Conservation (phyloP, 2,113 vertebrate species). For the Aythya baeri region DNA sequence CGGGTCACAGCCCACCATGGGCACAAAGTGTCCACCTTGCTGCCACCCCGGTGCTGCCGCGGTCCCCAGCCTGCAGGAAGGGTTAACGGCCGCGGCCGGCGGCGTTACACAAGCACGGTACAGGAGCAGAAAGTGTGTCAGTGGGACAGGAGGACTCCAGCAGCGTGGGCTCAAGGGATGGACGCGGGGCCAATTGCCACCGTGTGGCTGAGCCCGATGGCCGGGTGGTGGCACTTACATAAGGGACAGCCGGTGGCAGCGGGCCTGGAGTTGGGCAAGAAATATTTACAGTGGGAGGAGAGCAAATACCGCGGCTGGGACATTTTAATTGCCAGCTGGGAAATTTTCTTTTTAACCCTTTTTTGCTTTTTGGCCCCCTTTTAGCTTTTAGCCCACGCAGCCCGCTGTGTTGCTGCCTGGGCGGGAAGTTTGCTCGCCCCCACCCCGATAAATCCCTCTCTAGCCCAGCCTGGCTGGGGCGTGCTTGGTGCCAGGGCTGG, state of each 20-base stretch:
- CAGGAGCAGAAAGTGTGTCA: slow-evolving; percentile 66
- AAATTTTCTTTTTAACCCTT: not conserved
- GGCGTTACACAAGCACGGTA: slow-evolving; percentile 39
- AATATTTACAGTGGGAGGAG: slow-evolving; percentile 49
- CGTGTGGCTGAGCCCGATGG: not conserved
- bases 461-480: rapidly evolving
- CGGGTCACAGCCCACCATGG: rapidly evolving
- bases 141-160: slow-evolving; percentile 48
- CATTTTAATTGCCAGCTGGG: slow-evolving; percentile 58
- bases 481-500: not conserved
- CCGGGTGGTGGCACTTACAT: slow-evolving; percentile 17
- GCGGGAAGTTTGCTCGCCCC: not conserved
- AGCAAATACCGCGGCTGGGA: slow-evolving; percentile 24
- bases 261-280: slow-evolving; percentile 42
- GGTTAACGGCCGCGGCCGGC: not conserved
- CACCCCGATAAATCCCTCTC: rapidly evolving
- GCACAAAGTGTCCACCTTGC: not conserved
- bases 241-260: slow-evolving; percentile 23
- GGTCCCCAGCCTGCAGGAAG: not conserved
- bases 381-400: not conserved
- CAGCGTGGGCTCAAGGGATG: not conserved
- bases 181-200: not conserved
- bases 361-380: not conserved
- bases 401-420: not conserved
- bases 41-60: rapidly evolving